phyloP scores from a whole-genome alignment of 2,888 invertebrate species.

The Netelia fuscicornis region DNA sequence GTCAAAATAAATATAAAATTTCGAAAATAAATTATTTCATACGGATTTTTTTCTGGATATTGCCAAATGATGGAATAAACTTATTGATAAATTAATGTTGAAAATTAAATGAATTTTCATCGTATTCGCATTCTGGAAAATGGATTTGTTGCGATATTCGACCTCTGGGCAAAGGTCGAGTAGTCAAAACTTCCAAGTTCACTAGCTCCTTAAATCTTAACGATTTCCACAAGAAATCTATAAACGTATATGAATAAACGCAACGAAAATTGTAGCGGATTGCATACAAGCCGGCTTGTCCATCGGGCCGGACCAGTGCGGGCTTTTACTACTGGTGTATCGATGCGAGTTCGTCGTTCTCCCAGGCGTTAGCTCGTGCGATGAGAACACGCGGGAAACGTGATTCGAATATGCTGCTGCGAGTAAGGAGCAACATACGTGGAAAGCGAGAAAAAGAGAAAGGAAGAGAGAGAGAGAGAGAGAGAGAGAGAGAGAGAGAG shows the following conservation, averaged over 20 bases:
- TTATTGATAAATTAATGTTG: not conserved
- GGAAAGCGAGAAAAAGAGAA: no score
- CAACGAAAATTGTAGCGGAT: not conserved
- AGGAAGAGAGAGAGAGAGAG: no score
- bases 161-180: no score
- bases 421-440: slow-evolving; percentile 23
- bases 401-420: slow-evolving; percentile 68
- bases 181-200: no score
- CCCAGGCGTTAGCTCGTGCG: slow-evolving; percentile 61
- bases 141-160: no score
- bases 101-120: not conserved
- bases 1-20: no score
- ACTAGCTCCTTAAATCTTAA: no score
- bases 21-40: no score
- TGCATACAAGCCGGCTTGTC: not conserved
- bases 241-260: not conserved
- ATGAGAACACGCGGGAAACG: slow-evolving; percentile 69
- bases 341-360: not conserved
- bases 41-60: not conserved
- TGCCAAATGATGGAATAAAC: not conserved
- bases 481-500: not conserved
- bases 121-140: no score
- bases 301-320: slow-evolving; percentile 35
- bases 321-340: slow-evolving; percentile 45
- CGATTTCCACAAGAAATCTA: no score